Conservation (phyloP, 1,140 invertebrate genomes). For the Lerema accius region DNA sequence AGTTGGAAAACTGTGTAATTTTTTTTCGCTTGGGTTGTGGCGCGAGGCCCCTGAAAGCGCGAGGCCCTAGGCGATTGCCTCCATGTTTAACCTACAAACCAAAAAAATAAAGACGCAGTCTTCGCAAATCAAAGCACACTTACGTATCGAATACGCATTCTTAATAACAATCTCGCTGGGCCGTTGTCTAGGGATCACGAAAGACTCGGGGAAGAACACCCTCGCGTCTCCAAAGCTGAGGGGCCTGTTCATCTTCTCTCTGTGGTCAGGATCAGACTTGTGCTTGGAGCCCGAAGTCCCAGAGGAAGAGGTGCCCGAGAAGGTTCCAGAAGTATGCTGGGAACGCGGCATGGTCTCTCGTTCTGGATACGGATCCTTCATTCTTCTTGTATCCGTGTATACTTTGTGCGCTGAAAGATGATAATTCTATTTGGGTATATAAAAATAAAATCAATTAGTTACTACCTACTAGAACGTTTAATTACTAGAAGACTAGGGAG, state of each 20-base stretch:
- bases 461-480: too few species aligned
- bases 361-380: constrained; percentile 61
- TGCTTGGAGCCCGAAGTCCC: constrained; percentile 78
- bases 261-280: constrained; percentile 59
- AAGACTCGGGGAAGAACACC: constrained; percentile 78
- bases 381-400: constrained; percentile 59
- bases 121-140: too few species aligned
- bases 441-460: too few species aligned
- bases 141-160: constrained; percentile 69
- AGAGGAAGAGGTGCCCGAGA: constrained; percentile 78
- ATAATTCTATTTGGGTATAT: too few species aligned
- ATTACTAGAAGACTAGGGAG: too few species aligned
- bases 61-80: too few species aligned
- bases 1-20: too few species aligned
- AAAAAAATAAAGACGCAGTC: too few species aligned
- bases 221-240: constrained; percentile 71
- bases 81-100: too few species aligned
- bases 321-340: constrained; percentile 69
- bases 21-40: too few species aligned
- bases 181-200: constrained; percentile 70
- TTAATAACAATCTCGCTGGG: constrained; percentile 63
- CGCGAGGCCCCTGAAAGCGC: too few species aligned
- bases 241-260: constrained; percentile 57
- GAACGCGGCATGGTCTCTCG: constrained; percentile 52
- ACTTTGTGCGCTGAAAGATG: constrained; percentile 70